Percentiles rank a stretch among this genome's conserved stretches.
These are phyloP conservation scores for Machaerirhynchus nigripectus DNA, from an alignment of 2,113 vertebrate species.

Conservation along the genomic window DNA sequence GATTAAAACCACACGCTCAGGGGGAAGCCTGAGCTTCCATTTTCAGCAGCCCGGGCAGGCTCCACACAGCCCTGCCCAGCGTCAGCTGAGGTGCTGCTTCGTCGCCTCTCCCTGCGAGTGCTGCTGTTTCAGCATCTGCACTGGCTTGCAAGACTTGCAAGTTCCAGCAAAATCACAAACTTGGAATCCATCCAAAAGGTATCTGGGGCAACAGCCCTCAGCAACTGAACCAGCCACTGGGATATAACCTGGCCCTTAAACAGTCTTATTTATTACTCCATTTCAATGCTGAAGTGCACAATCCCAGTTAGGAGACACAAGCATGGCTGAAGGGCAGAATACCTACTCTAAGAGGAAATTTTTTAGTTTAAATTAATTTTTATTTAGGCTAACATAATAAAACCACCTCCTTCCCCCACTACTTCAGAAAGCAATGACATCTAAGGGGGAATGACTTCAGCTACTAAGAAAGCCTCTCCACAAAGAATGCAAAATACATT, in stretches of 20 bases:
- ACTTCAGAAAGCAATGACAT: background rate
- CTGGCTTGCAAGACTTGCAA: background rate
- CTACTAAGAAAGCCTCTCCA: background rate
- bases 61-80: background rate
- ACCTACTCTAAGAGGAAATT: background rate
- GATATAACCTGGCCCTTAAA: background rate
- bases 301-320: background rate
- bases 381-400: background rate
- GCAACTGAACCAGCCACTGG: background rate
- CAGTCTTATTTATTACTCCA: background rate
- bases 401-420: background rate
- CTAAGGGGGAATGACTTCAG: background rate
- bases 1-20: background rate
- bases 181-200: background rate
- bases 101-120: accelerated
- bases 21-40: background rate
- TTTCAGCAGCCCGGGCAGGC: background rate
- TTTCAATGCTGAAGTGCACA: background rate
- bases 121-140: background rate
- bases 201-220: background rate
- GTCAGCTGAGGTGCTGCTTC: accelerated
- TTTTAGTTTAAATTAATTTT: background rate
- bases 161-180: background rate
- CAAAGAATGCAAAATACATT: background rate
- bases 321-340: background rate